These are phyloP conservation scores for Cyclophora punctaria DNA, from an alignment of 2,888 invertebrate species.

Conservation along the genomic window DNA sequence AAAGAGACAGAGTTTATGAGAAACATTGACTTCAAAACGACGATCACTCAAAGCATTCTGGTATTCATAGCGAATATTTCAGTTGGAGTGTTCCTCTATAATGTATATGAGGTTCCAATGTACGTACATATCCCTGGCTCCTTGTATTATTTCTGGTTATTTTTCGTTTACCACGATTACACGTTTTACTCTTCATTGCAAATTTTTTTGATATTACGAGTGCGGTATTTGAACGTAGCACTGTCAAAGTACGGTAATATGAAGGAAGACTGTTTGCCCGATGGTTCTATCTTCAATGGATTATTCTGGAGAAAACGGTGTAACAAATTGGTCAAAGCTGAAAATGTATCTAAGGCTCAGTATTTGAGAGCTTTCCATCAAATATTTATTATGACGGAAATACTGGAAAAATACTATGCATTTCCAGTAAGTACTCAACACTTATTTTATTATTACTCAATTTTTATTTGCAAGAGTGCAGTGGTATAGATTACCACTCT, in stretches of 20 bases:
- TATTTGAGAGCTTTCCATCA: conserved; percentile 31
- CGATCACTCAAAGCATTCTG: conserved; percentile 9
- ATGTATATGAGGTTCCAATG: conserved; percentile 24
- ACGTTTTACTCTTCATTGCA: conserved; percentile 25
- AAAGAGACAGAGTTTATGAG: conserved; percentile 50
- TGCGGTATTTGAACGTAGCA: conserved; percentile 46
- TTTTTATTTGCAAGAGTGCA: no score
- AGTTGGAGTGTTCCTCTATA: conserved; percentile 24
- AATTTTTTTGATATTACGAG: conserved; percentile 32
- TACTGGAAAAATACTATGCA: conserved; percentile 27
- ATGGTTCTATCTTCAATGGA: conserved; percentile 33
- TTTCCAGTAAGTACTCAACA: conserved; percentile 34
- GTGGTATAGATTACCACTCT: no score
- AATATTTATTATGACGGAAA: conserved; percentile 30
- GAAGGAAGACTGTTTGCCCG: conserved; percentile 36
- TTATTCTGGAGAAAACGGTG: conserved; percentile 40
- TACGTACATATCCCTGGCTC: conserved; percentile 26
- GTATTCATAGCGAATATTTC: conserved; percentile 20
- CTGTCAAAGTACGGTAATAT: conserved; percentile 40
- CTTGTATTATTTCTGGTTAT: conserved; percentile 30
- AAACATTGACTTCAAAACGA: conserved; percentile 23
- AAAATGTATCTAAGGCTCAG: conserved; percentile 26
- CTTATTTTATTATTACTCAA: no score
- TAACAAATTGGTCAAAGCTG: conserved; percentile 36
- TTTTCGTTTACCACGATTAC: conserved; percentile 34